A percentile compares a stretch with the other conserved stretches of the same genome.
These are phyloP conservation scores for Oriolus oriolus DNA, from an alignment of 2,113 vertebrate genomes.

Conservation along the genomic window DNA sequence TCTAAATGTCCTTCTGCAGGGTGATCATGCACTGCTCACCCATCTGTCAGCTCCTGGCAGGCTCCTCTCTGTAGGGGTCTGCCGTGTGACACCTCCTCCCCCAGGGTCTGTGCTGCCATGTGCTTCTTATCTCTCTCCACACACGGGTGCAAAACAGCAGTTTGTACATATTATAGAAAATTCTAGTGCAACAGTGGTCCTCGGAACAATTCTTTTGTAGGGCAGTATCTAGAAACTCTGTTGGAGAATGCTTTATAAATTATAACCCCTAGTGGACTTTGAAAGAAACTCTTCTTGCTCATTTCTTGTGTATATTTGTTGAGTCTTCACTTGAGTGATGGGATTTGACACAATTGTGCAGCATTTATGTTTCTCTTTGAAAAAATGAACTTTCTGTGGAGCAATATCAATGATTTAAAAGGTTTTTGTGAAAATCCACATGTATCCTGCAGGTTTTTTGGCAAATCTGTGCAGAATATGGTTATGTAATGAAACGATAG, in stretches of 20 bases:
- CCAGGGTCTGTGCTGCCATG: too few species aligned
- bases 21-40: too few species aligned
- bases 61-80: too few species aligned
- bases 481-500: not conserved
- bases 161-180: not conserved
- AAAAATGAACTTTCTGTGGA: not conserved
- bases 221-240: not conserved
- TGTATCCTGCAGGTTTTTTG: not conserved
- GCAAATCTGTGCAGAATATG: not conserved
- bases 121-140: too few species aligned
- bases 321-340: not conserved
- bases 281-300: not conserved
- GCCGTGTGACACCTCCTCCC: too few species aligned
- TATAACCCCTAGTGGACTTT: not conserved
- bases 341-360: not conserved
- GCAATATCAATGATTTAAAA: not conserved
- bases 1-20: too few species aligned
- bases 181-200: not conserved
- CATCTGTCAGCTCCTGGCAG: too few species aligned
- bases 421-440: not conserved
- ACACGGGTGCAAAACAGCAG: not conserved
- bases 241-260: not conserved
- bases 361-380: not conserved
- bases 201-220: not conserved
- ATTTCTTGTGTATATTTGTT: not conserved